Percentiles rank a stretch among this genome's conserved stretches.
These are phyloP conservation scores for Palythoa grandiflora DNA, from an alignment of 92 coral and sea anemone species.

Conservation along the genomic window DNA sequence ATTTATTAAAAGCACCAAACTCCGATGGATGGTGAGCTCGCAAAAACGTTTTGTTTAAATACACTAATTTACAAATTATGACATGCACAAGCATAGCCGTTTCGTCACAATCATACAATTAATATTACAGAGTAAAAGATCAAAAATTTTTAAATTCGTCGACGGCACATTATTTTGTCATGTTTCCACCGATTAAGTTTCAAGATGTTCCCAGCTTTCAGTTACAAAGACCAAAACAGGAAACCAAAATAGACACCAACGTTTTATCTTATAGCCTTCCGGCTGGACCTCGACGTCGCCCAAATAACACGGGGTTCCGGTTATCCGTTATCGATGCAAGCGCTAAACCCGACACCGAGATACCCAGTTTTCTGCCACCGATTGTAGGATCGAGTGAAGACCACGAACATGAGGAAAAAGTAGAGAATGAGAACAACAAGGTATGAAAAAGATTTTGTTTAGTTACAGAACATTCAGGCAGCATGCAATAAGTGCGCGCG, in stretches of 20 bases:
- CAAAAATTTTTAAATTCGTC: neutral
- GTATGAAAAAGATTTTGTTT: too few species aligned
- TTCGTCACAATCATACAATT: neutral
- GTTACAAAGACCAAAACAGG: slow-evolving; percentile 30
- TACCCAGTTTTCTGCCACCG: neutral
- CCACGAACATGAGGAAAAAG: too few species aligned
- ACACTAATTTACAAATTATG: too few species aligned
- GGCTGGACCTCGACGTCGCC: slow-evolving; percentile 39
- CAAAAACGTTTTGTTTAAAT: too few species aligned
- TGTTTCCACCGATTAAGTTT: slow-evolving; percentile 33
- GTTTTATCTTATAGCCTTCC: slow-evolving; percentile 27
- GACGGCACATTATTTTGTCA: neutral
- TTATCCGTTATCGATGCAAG: neutral
- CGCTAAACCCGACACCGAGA: neutral
- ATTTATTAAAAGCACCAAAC: too few species aligned
- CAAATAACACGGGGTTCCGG: neutral
- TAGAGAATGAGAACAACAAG: too few species aligned
- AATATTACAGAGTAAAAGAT: neutral
- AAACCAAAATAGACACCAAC: slow-evolving; percentile 27
- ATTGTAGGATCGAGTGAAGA: neutral
- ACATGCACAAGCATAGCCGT: neutral
- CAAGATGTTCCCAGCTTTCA: slow-evolving; percentile 50
- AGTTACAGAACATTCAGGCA: too few species aligned
- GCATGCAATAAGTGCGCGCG: too few species aligned
- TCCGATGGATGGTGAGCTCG: too few species aligned